Base-by-base conservation (phyloP, 1,140 invertebrate genomes). In the Pachyrhynchus sulphureomaculatus region DNA sequence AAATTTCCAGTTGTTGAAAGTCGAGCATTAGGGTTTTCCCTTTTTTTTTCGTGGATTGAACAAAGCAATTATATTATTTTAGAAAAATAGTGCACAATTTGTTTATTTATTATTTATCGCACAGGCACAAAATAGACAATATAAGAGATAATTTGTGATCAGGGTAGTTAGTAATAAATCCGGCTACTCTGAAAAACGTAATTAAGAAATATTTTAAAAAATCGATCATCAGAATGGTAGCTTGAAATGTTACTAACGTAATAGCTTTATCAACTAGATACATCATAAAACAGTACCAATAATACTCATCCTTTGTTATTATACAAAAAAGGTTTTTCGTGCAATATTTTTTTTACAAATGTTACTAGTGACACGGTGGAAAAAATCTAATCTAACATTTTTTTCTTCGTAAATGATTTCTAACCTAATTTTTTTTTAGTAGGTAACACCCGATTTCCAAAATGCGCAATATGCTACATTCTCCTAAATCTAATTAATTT, bases 41-140 rank as follows among this genome's bases (percentile, higher is more conserved):
- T n/a, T n/a, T n/a, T n/a, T n/a, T n/a, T n/a, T n/a, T n/a, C n/a
- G n/a, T n/a, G n/a, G n/a, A n/a, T n/a, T n/a, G n/a, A n/a, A n/a
- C n/a, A 29, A 21, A 15, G 32, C 39, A 18, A 57, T 44, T 34
- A 12, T 9, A 48, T 58, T 49, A 44, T 20, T 20, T 44, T 44
- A 18, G 9, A 18, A 5, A 44, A 4, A 21, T 6, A 2, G 3
- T 44, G 17, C 21, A 32, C 55, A 48, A 26, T 18, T 23, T 23
- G 15, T 54, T 54, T 39, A 39, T 41, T 54, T 32, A 29, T 44
- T 42, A 33, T 53, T 21, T 49, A 41, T 48, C 29, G 53, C 56
- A 64, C 58, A 47, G 51, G 62, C 62, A 65, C 62, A 64, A 65
- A 52, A 52, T 67, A 62, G 65, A 67, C 65, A 67, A 67, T 67